These are phyloP conservation scores for Tetropium fuscum DNA, from an alignment of 2,888 invertebrate genomes.

Conservation along the genomic window DNA sequence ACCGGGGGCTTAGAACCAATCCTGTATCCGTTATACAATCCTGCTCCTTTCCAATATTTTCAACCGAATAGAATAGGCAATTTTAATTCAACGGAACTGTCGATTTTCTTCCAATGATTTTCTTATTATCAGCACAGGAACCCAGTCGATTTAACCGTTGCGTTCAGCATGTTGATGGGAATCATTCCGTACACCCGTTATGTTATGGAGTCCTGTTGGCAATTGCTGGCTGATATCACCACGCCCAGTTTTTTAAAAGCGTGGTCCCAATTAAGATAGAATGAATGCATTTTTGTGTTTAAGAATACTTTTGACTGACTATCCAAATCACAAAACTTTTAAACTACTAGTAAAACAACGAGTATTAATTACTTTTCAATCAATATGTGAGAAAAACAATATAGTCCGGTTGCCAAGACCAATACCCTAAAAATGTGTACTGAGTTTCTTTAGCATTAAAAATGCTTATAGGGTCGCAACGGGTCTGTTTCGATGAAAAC, in stretches of 20 bases:
- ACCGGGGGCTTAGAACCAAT: slow-evolving; percentile 45
- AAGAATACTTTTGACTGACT: too few relatives aligned
- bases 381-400: too few relatives aligned
- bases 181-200: background rate
- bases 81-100: slow-evolving; percentile 26
- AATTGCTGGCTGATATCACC: background rate
- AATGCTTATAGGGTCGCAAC: too few relatives aligned
- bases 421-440: too few relatives aligned
- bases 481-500: too few relatives aligned
- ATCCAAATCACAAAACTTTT: too few relatives aligned
- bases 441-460: too few relatives aligned
- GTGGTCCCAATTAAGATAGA: too few relatives aligned
- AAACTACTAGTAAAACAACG: too few relatives aligned
- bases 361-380: too few relatives aligned
- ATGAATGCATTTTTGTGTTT: too few relatives aligned
- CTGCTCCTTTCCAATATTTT: slow-evolving; percentile 59
- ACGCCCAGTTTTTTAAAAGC: slow-evolving; percentile 3
- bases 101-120: slow-evolving; percentile 48
- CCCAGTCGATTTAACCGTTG: slow-evolving; percentile 2
- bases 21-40: slow-evolving; percentile 45
- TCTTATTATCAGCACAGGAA: slow-evolving; percentile 43
- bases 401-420: too few relatives aligned
- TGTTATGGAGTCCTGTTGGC: background rate
- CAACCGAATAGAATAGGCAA: slow-evolving; percentile 49
- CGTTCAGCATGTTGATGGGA: background rate